Base-by-base conservation (phyloP, 2,888 invertebrate genomes). In the Hypena proboscidalis region DNA sequence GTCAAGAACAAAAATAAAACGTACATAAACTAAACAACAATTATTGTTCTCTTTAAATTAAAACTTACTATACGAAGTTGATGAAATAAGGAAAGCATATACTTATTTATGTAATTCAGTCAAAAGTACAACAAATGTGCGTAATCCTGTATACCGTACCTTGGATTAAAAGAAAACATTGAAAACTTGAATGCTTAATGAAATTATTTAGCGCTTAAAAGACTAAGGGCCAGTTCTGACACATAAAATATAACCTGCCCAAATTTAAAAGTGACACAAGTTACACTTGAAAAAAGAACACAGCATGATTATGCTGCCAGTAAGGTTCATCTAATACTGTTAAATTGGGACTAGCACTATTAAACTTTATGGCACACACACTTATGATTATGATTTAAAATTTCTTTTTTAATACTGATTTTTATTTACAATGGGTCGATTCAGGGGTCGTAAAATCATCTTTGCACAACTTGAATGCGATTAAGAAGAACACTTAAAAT, bases 281-380 rank as follows among this genome's bases (percentile, higher is more conserved):
- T n/a, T n/a, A n/a, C n/a, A n/a, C n/a, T n/a, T n/a, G n/a, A n/a
- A n/a, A n/a, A n/a, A n/a, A n/a, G n/a, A n/a, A n/a, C n/a, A n/a
- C n/a, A n/a, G n/a, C n/a, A n/a, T n/a, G n/a, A n/a, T n/a, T n/a
- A n/a, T n/a, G n/a, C n/a, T n/a, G n/a, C n/a, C n/a, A n/a, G n/a
- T n/a, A n/a, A n/a, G n/a, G n/a, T n/a, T n/a, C n/a, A n/a, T n/a
- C n/a, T n/a, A n/a, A n/a, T n/a, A n/a, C n/a, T n/a, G n/a, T n/a
- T n/a, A n/a, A n/a, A n/a, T n/a, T n/a, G 22, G 31, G 2, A 10
- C 11, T 7, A 21, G 9, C 8, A 11, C 6, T 32, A 23, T 31
- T 39, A 21, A 29, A 13, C 36, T 51, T 55, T 58, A 64, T 58
- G 58, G 65, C 65, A 63, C 62, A 64, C 64, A 51, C 47, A 57